Evolutionary conservation across 2,797 vertebrate species (phyloP), one percentile per base, ranked within the genome.

Genomic region (Clamator glandarius): DNA sequence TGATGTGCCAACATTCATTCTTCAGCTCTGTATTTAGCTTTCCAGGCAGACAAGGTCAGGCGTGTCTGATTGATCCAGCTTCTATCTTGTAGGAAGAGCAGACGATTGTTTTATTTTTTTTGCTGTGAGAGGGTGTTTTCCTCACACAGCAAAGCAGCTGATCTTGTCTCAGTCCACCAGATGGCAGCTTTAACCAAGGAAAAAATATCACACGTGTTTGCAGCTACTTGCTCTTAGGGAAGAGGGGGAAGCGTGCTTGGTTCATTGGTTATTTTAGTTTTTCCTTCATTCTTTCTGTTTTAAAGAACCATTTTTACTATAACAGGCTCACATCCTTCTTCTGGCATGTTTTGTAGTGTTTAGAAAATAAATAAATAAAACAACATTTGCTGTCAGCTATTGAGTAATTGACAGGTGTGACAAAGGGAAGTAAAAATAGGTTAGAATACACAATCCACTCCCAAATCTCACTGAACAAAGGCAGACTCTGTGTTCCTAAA

Each of bases 181-280:
- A 95, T 98, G 97, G 97, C 97, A 97, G 69, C 96, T 97, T 92
- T 91, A 92, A 89, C 91, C 85, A 93, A 75, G 50, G 9, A 46
- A 93, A 91, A n/a, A 41, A 54, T 52, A 41, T 15, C 44, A 44
- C 6, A 7, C 1, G 3, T 44, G 44, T 57, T 58, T 77, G 3
- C n/a, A 69, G 15, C 25, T 73, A 8, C 54, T 83, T 94, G 39
- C 29, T 12, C 33, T 87, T 41, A 25, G 42, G 68, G 20, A 28
- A 61, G 15, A 11, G 15, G n/a, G 19, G 18, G 17, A 72, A 84
- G 48, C 0, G 2, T 72, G 15, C 48, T 72, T 52, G 16, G 17
- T 18, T 90, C 61, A 31, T 76, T 73, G 84, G 33, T 87, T 96
- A 46, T 70, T 82, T 78, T 73, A 52, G 20, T 28, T 72, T 28